Evolutionary conservation across 2,797 vertebrate species (phyloP), one percentile per base, ranked within the genome.

Genomic region (Sebastes paucispinis): DNA sequence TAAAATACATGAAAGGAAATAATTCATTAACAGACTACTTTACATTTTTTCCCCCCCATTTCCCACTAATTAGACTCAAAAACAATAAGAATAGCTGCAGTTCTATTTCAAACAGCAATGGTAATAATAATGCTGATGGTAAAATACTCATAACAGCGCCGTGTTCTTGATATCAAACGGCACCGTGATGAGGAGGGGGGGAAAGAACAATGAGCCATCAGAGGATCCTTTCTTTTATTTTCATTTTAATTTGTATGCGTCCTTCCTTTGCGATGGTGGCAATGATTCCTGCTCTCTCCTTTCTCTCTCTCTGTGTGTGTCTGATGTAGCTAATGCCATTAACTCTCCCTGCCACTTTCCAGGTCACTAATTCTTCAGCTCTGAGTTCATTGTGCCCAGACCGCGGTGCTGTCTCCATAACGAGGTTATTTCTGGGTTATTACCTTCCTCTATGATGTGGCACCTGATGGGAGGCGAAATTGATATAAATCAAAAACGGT

Each of bases 341-440:
- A 97, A 96, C 96, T 97, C 95, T 96, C 96, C 94, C 96, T 97
- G 96, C 95, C 96, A 95, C 96, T 98, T 98, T 99, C 97, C 97
- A 97, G 97, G 97, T 98, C 98, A 98, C 96, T 97, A 98, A 97
- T 98, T 98, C 96, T 97, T 97, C 97, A 97, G 97, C 97, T 97
- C 96, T 94, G 97, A 97, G 97, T 98, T 98, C 97, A 97, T 98
- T 98, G 97, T 97, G 96, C 96, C 97, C 96, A 96, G 97, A 97
- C 97, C 95, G 96, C 96, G 96, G 94, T 95, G 96, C 97, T 98
- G 97, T 97, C 97, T 97, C 95, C 96, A 96, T 98, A 98, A 98
- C 97, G 97, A 98, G 97, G 97, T 98, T 98, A 99, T 99, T 98
- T 98, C 97, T 98, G 98, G 97, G 97, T 98, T 98, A 98, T 99